Evolutionary conservation across 2,113 vertebrate species (phyloP).

Genomic region (Macaca nemestrina): DNA sequence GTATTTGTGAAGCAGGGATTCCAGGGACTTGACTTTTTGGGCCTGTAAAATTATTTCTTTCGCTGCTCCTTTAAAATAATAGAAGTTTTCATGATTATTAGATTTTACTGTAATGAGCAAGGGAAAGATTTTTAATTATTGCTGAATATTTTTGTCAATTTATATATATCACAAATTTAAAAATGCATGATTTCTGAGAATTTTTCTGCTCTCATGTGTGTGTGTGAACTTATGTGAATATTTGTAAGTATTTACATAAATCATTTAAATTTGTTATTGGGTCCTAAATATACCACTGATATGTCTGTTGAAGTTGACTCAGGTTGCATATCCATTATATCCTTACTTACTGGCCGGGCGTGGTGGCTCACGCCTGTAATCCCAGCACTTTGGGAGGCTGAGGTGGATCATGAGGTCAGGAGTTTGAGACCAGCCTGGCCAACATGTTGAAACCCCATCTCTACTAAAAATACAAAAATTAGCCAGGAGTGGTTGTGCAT

Average conservation of each 20-base stretch:
- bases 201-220: neutral
- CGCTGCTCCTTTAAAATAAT: neutral
- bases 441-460: no score
- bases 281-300: neutral
- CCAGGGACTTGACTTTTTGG: neutral
- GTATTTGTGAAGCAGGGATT: neutral
- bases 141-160: neutral
- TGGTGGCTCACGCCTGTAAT: no score
- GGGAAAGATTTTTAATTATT: constrained; percentile 1
- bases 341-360: no score
- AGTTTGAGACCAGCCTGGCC: no score
- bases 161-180: neutral
- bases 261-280: constrained; percentile 11
- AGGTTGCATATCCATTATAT: neutral
- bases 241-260: constrained; percentile 27
- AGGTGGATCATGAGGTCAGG: no score
- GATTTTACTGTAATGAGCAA: neutral
- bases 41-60: constrained; percentile 10
- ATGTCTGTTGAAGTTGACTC: neutral
- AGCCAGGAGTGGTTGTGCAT: no score
- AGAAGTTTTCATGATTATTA: constrained; percentile 23
- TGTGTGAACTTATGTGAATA: neutral
- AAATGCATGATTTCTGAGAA: neutral
- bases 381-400: no score
- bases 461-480: no score